These are phyloP conservation scores for Platysternon megacephalum DNA, from an alignment of 2,113 vertebrate genomes.

Conservation along the genomic window DNA sequence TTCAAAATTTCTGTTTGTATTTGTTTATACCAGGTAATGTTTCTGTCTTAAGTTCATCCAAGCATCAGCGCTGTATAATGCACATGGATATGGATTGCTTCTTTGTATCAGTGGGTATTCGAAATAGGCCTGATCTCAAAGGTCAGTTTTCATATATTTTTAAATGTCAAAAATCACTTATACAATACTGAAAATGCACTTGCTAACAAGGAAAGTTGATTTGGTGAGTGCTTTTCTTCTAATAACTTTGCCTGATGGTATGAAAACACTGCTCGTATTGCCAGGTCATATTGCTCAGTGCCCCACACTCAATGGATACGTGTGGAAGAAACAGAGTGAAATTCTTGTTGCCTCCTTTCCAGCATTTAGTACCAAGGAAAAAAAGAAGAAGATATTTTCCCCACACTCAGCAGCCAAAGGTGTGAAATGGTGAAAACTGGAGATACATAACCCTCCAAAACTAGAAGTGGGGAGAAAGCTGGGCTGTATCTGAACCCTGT, in stretches of 20 bases:
- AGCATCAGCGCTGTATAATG: conserved; percentile 90
- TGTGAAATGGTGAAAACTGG: background rate
- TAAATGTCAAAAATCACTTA: background rate
- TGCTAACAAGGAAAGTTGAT: background rate
- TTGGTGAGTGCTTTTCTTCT: background rate
- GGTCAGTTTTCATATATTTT: conserved; percentile 80
- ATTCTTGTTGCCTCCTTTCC: conserved; percentile 5
- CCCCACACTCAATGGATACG: background rate
- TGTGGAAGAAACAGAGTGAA: background rate
- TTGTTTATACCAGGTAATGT: conserved; percentile 80
- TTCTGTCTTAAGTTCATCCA: conserved; percentile 77
- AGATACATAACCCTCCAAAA: background rate
- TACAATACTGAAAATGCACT: background rate
- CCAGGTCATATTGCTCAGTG: background rate
- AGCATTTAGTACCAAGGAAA: background rate
- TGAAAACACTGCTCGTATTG: background rate
- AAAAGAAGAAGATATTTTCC: background rate
- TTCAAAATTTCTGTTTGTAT: conserved; percentile 73
- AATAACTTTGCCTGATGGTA: background rate
- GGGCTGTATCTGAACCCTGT: background rate
- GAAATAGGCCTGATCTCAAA: conserved; percentile 93
- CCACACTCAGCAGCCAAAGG: background rate
- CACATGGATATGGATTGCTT: conserved; percentile 99
- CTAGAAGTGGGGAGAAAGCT: background rate
- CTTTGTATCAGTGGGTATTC: conserved; percentile 97